Conservation (phyloP, 1,140 invertebrate genomes). For the Tetraneura akinire region DNA sequence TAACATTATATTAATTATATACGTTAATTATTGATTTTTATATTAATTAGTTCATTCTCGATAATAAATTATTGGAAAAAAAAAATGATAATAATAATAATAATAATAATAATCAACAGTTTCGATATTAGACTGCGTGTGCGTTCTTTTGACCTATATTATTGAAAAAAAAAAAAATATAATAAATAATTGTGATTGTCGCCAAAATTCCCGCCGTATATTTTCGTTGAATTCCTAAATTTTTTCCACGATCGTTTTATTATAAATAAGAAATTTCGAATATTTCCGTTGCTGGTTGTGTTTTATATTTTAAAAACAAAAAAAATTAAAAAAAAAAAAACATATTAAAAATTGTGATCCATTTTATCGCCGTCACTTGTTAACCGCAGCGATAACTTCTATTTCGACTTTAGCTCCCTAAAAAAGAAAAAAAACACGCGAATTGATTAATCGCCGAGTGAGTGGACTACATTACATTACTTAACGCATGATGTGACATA, state of each 20-base stretch:
- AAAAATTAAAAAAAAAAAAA: slow-evolving; percentile 17
- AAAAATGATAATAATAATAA: too few relatives aligned
- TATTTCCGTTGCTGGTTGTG: slow-evolving; percentile 31
- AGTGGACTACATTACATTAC: slow-evolving; percentile 12
- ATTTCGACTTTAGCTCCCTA: slow-evolving; percentile 75
- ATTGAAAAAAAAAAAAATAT: background rate
- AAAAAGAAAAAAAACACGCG: slow-evolving; percentile 53
- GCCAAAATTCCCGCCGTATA: background rate
- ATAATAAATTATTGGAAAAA: background rate
- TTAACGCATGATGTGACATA: background rate
- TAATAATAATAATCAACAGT: background rate
- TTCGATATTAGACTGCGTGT: background rate
- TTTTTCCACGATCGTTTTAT: background rate
- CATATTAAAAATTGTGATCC: too few relatives aligned
- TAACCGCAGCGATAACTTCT: slow-evolving; percentile 69
- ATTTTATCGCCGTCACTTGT: slow-evolving; percentile 27
- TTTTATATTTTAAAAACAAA: slow-evolving; percentile 44
- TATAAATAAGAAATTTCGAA: slow-evolving; percentile 31
- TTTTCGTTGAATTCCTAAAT: background rate
- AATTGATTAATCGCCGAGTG: slow-evolving; percentile 4
- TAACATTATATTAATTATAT: too few relatives aligned
- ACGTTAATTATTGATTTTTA: too few relatives aligned
- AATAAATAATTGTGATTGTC: background rate
- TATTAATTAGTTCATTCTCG: too few relatives aligned
- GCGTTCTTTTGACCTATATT: background rate